phyloP scores from a whole-genome alignment of 2,888 invertebrate genomes.

The Machimus atricapillus region DNA sequence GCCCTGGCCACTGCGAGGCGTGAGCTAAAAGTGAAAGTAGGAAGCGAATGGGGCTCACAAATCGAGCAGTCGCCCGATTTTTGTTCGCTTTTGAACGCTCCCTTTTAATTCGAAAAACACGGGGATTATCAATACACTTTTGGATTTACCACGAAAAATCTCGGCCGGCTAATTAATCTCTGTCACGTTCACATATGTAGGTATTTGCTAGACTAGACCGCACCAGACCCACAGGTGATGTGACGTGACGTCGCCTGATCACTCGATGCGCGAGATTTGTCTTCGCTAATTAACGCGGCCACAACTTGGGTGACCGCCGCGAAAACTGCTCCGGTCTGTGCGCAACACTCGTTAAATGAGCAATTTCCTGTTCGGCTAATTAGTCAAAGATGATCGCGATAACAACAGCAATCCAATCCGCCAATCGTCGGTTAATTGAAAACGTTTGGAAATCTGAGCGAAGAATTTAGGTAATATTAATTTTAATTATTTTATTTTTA shows the following conservation, averaged over 20 bases:
- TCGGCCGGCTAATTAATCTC: neutral
- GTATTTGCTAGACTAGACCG: neutral
- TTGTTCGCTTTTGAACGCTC: neutral
- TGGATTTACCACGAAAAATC: neutral
- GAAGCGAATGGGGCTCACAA: neutral
- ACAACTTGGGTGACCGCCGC: neutral
- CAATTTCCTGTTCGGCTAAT: neutral
- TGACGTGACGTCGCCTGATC: neutral
- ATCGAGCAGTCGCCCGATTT: neutral
- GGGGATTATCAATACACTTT: neutral
- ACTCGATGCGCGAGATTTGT: neutral
- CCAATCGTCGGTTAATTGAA: neutral
- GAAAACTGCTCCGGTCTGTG: neutral
- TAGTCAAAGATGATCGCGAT: neutral
- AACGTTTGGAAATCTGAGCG: neutral
- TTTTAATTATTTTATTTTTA: neutral
- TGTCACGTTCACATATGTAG: neutral
- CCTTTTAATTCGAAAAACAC: neutral
- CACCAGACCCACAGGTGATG: neutral
- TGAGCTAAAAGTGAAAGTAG: constrained; percentile 30
- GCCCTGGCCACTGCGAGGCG: neutral
- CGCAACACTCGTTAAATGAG: neutral
- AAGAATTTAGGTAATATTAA: neutral
- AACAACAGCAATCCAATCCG: neutral
- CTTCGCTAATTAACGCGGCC: neutral